Evolutionary conservation across 2,888 invertebrate species (phyloP), one percentile per base, ranked within the genome.

Genomic region (Heliconius charithonia): DNA sequence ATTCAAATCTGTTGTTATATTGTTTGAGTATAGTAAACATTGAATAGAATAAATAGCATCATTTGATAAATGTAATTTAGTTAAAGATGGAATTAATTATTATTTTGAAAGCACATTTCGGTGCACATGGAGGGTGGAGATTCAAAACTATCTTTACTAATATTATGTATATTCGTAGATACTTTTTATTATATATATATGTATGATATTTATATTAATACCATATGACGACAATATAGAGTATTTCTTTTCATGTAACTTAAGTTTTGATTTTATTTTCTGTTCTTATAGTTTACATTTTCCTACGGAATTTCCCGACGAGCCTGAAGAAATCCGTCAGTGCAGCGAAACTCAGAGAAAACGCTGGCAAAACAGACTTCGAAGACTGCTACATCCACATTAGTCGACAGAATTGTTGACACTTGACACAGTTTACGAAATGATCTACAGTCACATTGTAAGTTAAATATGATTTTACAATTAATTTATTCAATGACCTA

Each of bases 281-380:
- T 67, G 75, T 72, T 73, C 51, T 70, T 59, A 27, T 79, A 91
- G 93, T 12, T 29, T 84, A 41, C 81, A 83, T 71, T 88, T 90
- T 76, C 92, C 93, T 10, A 77, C 88, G 7, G 81, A 87, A 22
- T 93, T 93, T 82, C 92, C 92, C 10, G 87, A 87, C 4, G 87
- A 87, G 27, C 81, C 87, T 1, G 90, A 88, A 75, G 79, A 82
- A 2, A 83, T 86, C 13, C 86, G 83, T 19, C 87, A 86, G 0
- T 90, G 92, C 81, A 93, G 89, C 80, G 89, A 89, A 37, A 85
- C 83, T 1, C 93, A 94, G 82, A 89, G 89, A 0, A 88, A 86
- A 7, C 90, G 92, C n/a, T 94, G 93, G 93, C 88, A 87, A 79
- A 88, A 85, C 27, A 86, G 93, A 62, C 86, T 93, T 0, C 84